These are phyloP conservation scores for Puntigrus tetrazona DNA, from an alignment of 2,113 vertebrate species.

Conservation along the genomic window DNA sequence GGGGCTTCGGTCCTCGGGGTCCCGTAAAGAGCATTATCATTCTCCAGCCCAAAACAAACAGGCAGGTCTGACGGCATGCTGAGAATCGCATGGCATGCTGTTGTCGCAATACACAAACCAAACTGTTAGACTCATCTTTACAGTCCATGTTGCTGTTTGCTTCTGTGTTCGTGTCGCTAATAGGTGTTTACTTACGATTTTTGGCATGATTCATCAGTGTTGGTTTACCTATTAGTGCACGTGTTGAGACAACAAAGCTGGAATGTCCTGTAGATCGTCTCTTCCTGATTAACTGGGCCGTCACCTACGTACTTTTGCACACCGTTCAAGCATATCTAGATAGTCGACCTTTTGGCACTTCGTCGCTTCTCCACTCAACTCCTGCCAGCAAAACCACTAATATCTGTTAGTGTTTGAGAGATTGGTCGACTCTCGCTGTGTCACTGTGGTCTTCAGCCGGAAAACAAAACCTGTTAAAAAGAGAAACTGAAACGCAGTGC, in stretches of 20 bases:
- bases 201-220: constrained; percentile 13
- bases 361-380: constrained; percentile 52
- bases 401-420: not conserved
- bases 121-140: constrained; percentile 4
- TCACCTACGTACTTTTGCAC: constrained; percentile 62
- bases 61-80: constrained; percentile 14
- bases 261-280: constrained; percentile 63
- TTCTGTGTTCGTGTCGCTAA: not conserved
- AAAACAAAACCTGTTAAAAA: not conserved
- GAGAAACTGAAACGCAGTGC: not conserved
- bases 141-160: constrained; percentile 14
- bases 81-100: constrained; percentile 5
- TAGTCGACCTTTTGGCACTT: not conserved
- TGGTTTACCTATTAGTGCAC: constrained; percentile 8
- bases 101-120: constrained; percentile 4
- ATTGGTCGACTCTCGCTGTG: not conserved
- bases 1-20: constrained; percentile 51
- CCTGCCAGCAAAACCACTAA: constrained; percentile 30
- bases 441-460: not conserved
- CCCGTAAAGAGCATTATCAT: constrained; percentile 55
- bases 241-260: constrained; percentile 34
- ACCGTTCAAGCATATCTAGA: constrained; percentile 62
- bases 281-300: constrained; percentile 66
- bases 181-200: constrained; percentile 7
- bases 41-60: constrained; percentile 25